A percentile compares a stretch with the other conserved stretches of the same genome.
These are phyloP conservation scores for Cataglyphis albicans DNA, from an alignment of 2,888 invertebrate species.

Conservation along the genomic window DNA sequence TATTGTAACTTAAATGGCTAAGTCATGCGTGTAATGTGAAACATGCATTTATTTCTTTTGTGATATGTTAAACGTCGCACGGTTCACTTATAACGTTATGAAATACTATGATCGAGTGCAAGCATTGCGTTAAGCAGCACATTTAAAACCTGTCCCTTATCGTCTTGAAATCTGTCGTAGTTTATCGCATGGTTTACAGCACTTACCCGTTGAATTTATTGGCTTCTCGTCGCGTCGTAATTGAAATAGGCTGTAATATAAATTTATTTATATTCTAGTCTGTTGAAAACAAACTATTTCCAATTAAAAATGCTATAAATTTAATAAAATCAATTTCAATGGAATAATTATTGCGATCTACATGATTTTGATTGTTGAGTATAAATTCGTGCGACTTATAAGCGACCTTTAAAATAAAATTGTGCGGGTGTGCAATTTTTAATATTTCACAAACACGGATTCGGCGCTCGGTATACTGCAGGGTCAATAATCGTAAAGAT, in stretches of 20 bases:
- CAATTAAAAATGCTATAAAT: constrained; percentile 11
- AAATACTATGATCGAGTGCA: constrained; percentile 40
- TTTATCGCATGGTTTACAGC: constrained; percentile 35
- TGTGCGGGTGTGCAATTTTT: neutral
- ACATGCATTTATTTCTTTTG: constrained; percentile 26
- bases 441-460: neutral
- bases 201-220: constrained; percentile 24
- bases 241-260: constrained; percentile 34
- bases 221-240: constrained; percentile 29
- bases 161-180: constrained; percentile 43
- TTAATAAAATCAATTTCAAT: constrained; percentile 1
- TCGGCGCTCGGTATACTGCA: neutral
- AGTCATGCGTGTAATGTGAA: constrained; percentile 29
- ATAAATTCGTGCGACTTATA: neutral
- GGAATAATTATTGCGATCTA: neutral
- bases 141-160: constrained; percentile 44
- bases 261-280: constrained; percentile 19
- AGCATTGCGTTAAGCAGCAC: constrained; percentile 41
- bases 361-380: constrained; percentile 6
- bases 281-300: neutral
- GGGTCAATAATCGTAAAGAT: constrained; percentile 33
- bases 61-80: constrained; percentile 36
- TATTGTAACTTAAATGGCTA: neutral
- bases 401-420: constrained; percentile 5
- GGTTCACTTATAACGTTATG: constrained; percentile 46